Evolutionary conservation across 2,113 vertebrate species (phyloP).

Genomic region (Columbina picui): DNA sequence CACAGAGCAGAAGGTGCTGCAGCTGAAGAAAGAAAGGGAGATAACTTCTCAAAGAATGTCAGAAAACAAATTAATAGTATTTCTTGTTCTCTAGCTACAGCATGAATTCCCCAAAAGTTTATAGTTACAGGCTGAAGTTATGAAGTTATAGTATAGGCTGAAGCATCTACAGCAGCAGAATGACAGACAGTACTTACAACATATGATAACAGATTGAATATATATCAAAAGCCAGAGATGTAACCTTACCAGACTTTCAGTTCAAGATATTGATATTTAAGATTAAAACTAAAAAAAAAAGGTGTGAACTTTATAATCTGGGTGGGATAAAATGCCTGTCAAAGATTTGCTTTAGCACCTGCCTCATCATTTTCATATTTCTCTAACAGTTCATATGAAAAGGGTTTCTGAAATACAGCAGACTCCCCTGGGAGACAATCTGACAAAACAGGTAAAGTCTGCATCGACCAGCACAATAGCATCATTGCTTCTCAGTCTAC

Average conservation of each 20-base stretch:
- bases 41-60: not conserved
- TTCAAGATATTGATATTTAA: not conserved
- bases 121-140: no score
- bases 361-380: constrained; percentile 63
- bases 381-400: constrained; percentile 59
- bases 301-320: not conserved
- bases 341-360: constrained; percentile 45
- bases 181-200: not conserved
- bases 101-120: not conserved
- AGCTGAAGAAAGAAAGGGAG: not conserved
- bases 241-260: not conserved
- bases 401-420: constrained; percentile 60
- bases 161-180: not conserved
- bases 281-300: not conserved
- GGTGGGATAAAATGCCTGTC: constrained; percentile 23
- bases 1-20: not conserved
- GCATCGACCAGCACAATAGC: constrained; percentile 40
- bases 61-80: not conserved
- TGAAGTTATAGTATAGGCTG: not conserved
- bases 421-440: constrained; percentile 53
- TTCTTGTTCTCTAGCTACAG: not conserved
- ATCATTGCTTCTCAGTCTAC: constrained; percentile 55
- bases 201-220: not conserved
- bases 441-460: constrained; percentile 32
- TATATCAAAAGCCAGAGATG: not conserved